phyloP scores from a whole-genome alignment of 2,113 vertebrate genomes.

The Chamaea fasciata region DNA sequence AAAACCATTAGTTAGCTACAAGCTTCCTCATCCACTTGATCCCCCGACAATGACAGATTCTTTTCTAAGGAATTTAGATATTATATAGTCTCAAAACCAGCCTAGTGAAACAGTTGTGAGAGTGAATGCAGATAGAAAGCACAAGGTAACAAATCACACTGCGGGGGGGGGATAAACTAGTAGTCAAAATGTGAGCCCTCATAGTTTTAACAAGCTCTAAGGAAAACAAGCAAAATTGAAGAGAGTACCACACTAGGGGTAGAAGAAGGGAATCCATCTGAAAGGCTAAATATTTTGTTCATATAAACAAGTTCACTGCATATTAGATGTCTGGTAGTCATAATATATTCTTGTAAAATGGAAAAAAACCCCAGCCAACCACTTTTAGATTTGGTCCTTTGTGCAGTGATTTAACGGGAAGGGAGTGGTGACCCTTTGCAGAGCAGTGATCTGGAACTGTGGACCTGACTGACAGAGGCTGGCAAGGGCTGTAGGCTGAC shows the following conservation, averaged over 20 bases:
- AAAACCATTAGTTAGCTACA: neutral
- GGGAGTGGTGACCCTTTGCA: slow-evolving; percentile 14
- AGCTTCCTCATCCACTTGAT: neutral
- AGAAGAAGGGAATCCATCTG: neutral
- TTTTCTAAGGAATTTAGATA: neutral
- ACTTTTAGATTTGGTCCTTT: neutral
- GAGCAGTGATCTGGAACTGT: neutral
- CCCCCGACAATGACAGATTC: neutral
- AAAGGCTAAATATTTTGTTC: neutral
- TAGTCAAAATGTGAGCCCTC: neutral
- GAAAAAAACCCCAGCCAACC: neutral
- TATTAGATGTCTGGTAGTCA: neutral
- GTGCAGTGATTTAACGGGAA: neutral
- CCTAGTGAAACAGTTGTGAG: neutral
- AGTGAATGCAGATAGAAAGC: neutral
- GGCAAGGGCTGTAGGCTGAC: neutral
- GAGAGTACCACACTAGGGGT: neutral
- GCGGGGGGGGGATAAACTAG: neutral
- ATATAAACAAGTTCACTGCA: neutral
- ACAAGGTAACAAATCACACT: neutral
- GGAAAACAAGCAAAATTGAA: neutral
- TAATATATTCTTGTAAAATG: neutral
- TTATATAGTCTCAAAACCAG: neutral
- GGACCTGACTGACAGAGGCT: neutral
- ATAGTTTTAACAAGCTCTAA: neutral